These are phyloP conservation scores for Neoarius graeffei DNA, from an alignment of 2,113 vertebrate species.

Conservation along the genomic window DNA sequence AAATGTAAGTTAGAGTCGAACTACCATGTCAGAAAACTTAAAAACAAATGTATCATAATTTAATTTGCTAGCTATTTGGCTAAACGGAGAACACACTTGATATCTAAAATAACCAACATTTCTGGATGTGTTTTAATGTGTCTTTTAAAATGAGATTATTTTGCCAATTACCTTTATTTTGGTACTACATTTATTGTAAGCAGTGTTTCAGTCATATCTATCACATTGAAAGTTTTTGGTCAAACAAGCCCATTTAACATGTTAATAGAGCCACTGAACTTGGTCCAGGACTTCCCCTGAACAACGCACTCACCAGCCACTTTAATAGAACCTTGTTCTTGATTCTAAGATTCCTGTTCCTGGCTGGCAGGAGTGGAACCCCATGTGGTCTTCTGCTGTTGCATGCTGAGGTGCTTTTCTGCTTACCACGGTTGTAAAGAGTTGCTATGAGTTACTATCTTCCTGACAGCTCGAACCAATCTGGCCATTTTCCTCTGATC, in stretches of 20 bases:
- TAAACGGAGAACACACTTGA: not conserved
- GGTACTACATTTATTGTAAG: not conserved
- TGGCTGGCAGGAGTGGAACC: too few relatives aligned
- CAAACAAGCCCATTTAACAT: not conserved
- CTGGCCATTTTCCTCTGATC: too few relatives aligned
- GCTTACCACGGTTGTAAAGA: too few relatives aligned
- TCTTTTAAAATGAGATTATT: not conserved
- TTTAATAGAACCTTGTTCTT: too few relatives aligned
- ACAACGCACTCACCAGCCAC: too few relatives aligned
- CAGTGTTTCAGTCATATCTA: not conserved
- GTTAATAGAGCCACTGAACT: not conserved
- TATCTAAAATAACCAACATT: not conserved
- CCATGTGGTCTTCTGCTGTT: too few relatives aligned
- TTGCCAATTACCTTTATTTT: not conserved
- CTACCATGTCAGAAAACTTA: not conserved
- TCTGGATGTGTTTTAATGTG: not conserved
- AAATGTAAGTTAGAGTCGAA: not conserved
- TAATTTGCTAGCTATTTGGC: not conserved
- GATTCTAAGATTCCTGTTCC: too few relatives aligned
- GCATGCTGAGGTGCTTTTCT: too few relatives aligned
- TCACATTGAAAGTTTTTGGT: not conserved
- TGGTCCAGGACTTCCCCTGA: not conserved
- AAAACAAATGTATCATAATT: not conserved
- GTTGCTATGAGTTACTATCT: too few relatives aligned
- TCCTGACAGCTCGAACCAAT: too few relatives aligned